phyloP scores from a whole-genome alignment of 2,888 invertebrate genomes.

The Cybosia mesomella region DNA sequence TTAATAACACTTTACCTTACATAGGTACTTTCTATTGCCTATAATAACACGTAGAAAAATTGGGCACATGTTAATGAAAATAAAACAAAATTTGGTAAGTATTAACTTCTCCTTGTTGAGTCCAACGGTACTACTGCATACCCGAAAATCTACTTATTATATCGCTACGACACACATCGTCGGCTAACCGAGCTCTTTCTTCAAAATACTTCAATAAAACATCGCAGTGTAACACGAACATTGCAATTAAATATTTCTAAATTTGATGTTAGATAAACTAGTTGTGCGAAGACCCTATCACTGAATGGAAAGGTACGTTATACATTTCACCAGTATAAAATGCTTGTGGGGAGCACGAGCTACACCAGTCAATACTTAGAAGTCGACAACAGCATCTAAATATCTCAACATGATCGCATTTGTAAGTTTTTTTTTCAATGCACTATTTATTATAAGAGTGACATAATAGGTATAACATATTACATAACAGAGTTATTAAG shows the following conservation, averaged over 20 bases:
- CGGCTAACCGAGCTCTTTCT: not conserved
- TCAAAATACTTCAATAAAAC: slow-evolving; percentile 11
- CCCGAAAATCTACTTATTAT: slow-evolving; percentile 32
- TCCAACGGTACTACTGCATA: slow-evolving; percentile 48
- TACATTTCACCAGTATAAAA: slow-evolving; percentile 86
- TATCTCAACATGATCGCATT: slow-evolving; percentile 83
- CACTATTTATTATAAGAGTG: slow-evolving; percentile 27
- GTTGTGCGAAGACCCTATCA: slow-evolving; percentile 72
- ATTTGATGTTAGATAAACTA: slow-evolving; percentile 31
- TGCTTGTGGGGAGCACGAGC: slow-evolving; percentile 66
- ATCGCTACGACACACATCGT: slow-evolving; percentile 49
- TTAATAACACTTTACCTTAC: slow-evolving; percentile 30
- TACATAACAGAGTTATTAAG: slow-evolving; percentile 14
- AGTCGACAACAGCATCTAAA: slow-evolving; percentile 73
- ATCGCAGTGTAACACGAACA: slow-evolving; percentile 48
- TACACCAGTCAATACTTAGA: slow-evolving; percentile 78
- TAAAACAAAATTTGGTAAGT: slow-evolving; percentile 63
- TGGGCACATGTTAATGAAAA: slow-evolving; percentile 64
- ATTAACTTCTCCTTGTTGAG: slow-evolving; percentile 45
- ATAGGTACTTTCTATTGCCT: slow-evolving; percentile 47
- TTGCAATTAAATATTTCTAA: not conserved
- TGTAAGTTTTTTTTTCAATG: slow-evolving; percentile 71
- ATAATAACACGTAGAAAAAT: slow-evolving; percentile 57
- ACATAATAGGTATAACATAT: not conserved
- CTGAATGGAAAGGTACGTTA: slow-evolving; percentile 81